Base-by-base conservation (phyloP, 2,888 invertebrate genomes). In the Entomobrya proxima region DNA sequence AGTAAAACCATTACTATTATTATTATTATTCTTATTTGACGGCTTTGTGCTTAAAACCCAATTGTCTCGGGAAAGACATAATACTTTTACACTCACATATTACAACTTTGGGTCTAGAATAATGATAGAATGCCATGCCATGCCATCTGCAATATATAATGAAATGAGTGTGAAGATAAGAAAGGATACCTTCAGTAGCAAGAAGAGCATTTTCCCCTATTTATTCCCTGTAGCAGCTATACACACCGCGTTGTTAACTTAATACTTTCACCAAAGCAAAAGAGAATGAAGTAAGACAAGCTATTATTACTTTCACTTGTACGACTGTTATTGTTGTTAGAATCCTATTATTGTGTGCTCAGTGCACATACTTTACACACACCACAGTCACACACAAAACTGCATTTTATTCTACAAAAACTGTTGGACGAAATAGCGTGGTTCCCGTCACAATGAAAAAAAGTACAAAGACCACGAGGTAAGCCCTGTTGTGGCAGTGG, bases 251-350 rank as follows among this genome's bases (percentile, higher is more conserved):
- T 13, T 11, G 35, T 37, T 37, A 37, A 47, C 47, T 47, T 47
- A n/a, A 11, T 9, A 55, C 11, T 24, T 64, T 64, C 27, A 35
- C 64, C 35, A 69, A 1, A 13, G 69, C 7, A 40, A 40, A 35
- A 13, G 13, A 18, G 32, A 50, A 55, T 35, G 37, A 30, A 30
- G 61, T 55, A 61, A 40, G 44, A 77, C 77, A 77, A 77, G 61
- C 44, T 61, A 44, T 77, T 77, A 77, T 77, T 77, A 30, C 44
- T 61, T 76, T 52, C 74, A 74, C 74, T 18, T n/a, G 64, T 35
- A 64, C 30, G 32, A 50, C 67, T 74, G 18, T 74, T 74, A 32
- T 74, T 21, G 24, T 72, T 77, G 37, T 61, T 61, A 37, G 37
- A 40, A 32, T 44, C 30, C n/a, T 55, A 27, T 27, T 77, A 40